Evolutionary conservation across 92 coral and sea anemone species (phyloP).

Genomic region (Phenganax marumi): DNA sequence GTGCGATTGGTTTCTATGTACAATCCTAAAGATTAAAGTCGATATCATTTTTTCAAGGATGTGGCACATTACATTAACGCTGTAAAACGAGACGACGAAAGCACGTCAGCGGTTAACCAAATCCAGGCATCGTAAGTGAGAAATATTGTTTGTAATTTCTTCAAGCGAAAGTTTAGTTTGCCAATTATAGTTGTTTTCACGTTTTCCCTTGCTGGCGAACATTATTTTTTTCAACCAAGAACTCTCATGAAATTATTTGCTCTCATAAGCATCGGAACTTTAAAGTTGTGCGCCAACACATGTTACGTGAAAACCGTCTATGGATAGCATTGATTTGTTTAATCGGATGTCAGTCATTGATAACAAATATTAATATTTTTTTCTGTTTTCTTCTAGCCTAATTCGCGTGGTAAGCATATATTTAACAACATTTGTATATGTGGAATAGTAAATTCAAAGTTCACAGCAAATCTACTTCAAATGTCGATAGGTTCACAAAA

Average conservation of each 20-base stretch:
- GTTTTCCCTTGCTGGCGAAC: neutral
- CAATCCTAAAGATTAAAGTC: neutral
- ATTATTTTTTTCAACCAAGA: too few species aligned
- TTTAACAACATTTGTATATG: neutral
- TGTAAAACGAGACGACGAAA: slow-evolving; percentile 93
- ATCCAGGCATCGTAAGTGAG: slow-evolving; percentile 80
- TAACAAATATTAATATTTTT: neutral
- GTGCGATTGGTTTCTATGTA: neutral
- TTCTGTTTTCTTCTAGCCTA: slow-evolving; percentile 9
- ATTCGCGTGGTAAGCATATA: slow-evolving; percentile 29
- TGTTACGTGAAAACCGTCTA: too few species aligned
- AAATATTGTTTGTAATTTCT: neutral
- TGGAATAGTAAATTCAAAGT: neutral
- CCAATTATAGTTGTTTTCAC: neutral
- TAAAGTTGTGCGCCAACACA: too few species aligned
- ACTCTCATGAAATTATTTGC: too few species aligned
- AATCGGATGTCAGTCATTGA: neutral
- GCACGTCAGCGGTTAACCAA: slow-evolving; percentile 77
- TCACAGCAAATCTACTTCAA: neutral
- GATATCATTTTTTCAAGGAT: slow-evolving; percentile 56
- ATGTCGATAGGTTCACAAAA: too few species aligned
- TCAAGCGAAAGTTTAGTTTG: neutral
- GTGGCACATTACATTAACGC: slow-evolving; percentile 92
- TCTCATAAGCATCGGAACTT: too few species aligned
- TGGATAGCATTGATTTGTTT: too few species aligned